Evolutionary conservation across 2,113 vertebrate species (phyloP).

Genomic region (Myotis davidii): DNA sequence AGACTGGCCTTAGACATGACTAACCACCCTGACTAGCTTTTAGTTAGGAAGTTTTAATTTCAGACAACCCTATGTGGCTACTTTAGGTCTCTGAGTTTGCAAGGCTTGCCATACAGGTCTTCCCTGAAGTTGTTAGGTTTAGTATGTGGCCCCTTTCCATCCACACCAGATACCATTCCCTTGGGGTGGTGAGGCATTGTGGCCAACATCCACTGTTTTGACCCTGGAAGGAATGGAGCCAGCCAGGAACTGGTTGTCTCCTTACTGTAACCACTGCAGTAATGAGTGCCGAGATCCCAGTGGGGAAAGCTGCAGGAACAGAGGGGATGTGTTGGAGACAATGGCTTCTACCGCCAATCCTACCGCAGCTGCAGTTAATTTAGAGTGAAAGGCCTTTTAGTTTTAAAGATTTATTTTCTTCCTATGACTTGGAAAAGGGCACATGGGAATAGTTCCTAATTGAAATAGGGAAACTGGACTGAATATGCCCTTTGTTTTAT

Average conservation of each 20-base stretch:
- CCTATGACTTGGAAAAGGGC: background rate
- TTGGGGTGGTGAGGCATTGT: rapidly evolving
- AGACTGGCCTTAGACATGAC: background rate
- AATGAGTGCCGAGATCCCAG: background rate
- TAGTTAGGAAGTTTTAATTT: background rate
- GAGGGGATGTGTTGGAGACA: background rate
- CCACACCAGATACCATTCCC: background rate
- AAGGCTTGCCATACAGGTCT: background rate
- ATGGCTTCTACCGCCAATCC: background rate
- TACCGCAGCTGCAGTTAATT: background rate
- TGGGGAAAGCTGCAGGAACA: background rate
- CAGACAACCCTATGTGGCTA: background rate
- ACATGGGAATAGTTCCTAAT: background rate
- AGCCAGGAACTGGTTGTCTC: background rate
- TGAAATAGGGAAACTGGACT: background rate
- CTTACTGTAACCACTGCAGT: too few relatives aligned
- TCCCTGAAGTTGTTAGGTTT: background rate
- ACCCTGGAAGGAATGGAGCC: background rate
- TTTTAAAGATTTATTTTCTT: background rate
- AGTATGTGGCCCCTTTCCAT: background rate
- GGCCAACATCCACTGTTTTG: background rate
- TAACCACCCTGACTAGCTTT: background rate
- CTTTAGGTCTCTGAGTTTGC: background rate
- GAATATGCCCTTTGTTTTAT: background rate
- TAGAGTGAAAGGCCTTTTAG: background rate